These are phyloP conservation scores for Entomobrya multifasciata DNA, from an alignment of 2,888 invertebrate genomes.

Conservation along the genomic window DNA sequence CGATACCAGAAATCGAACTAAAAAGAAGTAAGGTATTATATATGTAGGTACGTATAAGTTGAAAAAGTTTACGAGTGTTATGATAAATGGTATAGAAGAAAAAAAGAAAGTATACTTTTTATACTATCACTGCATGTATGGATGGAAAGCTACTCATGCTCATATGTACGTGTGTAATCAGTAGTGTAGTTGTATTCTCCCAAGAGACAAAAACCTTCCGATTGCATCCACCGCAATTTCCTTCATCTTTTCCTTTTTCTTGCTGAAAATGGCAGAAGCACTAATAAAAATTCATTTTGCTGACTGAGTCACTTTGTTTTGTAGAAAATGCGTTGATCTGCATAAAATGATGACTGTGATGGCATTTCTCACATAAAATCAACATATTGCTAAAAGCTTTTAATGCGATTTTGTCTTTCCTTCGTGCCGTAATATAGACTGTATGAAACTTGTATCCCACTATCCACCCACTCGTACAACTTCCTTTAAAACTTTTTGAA, in stretches of 20 bases:
- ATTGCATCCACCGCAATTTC: slow-evolving; percentile 69
- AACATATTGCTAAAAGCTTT: slow-evolving; percentile 35
- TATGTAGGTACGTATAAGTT: not conserved
- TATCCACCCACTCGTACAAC: too few species aligned
- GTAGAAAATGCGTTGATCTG: slow-evolving; percentile 28
- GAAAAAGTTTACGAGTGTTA: slow-evolving; percentile 28
- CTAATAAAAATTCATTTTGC: slow-evolving; percentile 53
- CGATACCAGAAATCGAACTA: not conserved
- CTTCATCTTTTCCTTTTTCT: slow-evolving; percentile 57
- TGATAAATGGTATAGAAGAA: not conserved
- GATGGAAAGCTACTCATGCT: slow-evolving; percentile 53
- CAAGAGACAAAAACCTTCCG: slow-evolving; percentile 70
- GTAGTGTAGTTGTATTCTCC: slow-evolving; percentile 63
- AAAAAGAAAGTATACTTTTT: slow-evolving; percentile 33
- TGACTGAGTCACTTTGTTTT: slow-evolving; percentile 27
- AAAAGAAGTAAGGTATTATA: not conserved
- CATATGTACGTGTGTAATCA: slow-evolving; percentile 70
- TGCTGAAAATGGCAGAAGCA: slow-evolving; percentile 54
- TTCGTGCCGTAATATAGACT: not conserved
- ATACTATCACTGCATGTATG: slow-evolving; percentile 6
- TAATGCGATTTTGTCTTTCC: slow-evolving; percentile 43
- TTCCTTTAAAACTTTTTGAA: slow-evolving; percentile 39
- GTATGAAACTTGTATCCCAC: too few species aligned
- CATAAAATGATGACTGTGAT: slow-evolving; percentile 33
- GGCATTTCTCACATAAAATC: too few species aligned